These are phyloP conservation scores for Amphimedon queenslandica DNA, from an alignment of 37 sponge, comb jelly and placozoan genomes.

Conservation along the genomic window DNA sequence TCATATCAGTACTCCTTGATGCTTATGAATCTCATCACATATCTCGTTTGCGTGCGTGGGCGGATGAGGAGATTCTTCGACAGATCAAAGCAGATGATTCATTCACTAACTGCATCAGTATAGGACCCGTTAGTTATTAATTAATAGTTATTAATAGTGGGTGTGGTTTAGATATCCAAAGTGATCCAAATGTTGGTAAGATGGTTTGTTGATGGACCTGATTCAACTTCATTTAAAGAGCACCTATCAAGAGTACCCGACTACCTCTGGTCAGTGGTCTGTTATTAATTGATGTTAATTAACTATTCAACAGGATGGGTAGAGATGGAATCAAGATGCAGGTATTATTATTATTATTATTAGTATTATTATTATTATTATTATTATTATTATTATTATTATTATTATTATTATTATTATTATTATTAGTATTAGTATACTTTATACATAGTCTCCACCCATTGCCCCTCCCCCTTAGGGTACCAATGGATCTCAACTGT, in stretches of 20 bases:
- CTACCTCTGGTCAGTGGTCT: constrained; percentile 72
- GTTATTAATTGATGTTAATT: background rate
- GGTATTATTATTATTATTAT: constrained; percentile 16
- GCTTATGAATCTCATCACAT: constrained; percentile 57
- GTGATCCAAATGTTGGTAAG: constrained; percentile 87
- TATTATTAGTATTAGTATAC: no score
- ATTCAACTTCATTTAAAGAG: constrained; percentile 57
- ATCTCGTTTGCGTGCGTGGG: constrained; percentile 42
- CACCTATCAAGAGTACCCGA: constrained; percentile 76
- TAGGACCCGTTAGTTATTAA: constrained; percentile 74
- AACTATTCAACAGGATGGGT: constrained; percentile 62
- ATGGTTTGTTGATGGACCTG: constrained; percentile 80
- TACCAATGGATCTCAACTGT: constrained; percentile 88
- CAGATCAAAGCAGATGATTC: constrained; percentile 80
- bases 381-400: background rate
- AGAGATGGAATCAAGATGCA: constrained; percentile 92
- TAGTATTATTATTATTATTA: no score
- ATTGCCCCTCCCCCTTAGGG: constrained; percentile 50
- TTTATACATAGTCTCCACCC: background rate
- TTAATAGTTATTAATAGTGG: background rate
- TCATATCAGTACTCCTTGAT: constrained; percentile 54
- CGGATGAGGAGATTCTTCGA: constrained; percentile 59
- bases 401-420: no score
- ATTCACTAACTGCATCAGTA: constrained; percentile 83
- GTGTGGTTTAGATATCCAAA: constrained; percentile 64